These are phyloP conservation scores for Drosophila lacertosa DNA, from an alignment of 1,140 invertebrate species.

Conservation along the genomic window DNA sequence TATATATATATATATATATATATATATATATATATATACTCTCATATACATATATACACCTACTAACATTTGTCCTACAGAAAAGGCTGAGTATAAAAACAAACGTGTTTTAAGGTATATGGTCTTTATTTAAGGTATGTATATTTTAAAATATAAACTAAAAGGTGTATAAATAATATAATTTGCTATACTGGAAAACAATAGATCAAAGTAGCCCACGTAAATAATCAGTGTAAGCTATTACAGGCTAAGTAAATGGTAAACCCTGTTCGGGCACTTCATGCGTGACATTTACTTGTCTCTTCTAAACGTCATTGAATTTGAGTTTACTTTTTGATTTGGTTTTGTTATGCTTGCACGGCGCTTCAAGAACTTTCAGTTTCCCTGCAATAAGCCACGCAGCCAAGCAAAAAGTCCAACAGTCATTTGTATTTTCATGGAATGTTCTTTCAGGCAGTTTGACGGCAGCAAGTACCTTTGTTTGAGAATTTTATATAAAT, in stretches of 20 bases:
- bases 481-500: slow-evolving; percentile 79
- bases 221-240: no score
- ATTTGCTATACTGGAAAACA: no score
- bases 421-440: slow-evolving; percentile 46
- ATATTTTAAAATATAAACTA: no score
- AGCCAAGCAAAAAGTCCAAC: slow-evolving; percentile 52
- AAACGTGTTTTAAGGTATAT: no score
- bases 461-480: slow-evolving; percentile 70
- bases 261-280: not conserved
- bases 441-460: slow-evolving; percentile 49
- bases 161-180: no score
- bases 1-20: no score
- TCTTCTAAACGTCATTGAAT: slow-evolving; percentile 59
- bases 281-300: slow-evolving; percentile 46
- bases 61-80: no score
- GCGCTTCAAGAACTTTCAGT: slow-evolving; percentile 62
- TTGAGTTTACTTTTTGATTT: slow-evolving; percentile 72
- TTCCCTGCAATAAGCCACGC: slow-evolving; percentile 40
- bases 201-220: no score
- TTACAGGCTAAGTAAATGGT: not conserved
- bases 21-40: no score
- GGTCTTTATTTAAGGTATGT: no score
- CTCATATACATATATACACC: no score
- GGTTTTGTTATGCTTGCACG: slow-evolving; percentile 60
- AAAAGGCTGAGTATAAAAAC: no score